Percentiles rank a stretch among this genome's conserved stretches.
These are phyloP conservation scores for Aphodius granarius DNA, from an alignment of 2,888 invertebrate species.

Conservation along the genomic window DNA sequence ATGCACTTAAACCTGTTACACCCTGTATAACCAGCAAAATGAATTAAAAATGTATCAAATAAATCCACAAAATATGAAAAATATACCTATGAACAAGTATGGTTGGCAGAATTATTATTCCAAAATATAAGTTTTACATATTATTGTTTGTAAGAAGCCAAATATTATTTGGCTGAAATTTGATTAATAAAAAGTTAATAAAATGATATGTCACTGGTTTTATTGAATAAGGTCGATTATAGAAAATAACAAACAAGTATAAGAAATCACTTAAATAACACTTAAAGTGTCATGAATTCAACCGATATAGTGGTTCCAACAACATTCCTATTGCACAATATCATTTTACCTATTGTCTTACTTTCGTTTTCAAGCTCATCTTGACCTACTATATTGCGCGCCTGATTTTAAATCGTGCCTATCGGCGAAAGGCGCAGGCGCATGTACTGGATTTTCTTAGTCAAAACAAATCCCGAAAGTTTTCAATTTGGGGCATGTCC, in stretches of 20 bases:
- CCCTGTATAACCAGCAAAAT: too few species aligned
- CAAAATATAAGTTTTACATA: too few species aligned
- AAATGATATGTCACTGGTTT: too few species aligned
- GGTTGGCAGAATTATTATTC: too few species aligned
- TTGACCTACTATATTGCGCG: conserved; percentile 19
- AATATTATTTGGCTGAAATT: too few species aligned
- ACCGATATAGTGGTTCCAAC: background rate
- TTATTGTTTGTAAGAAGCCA: too few species aligned
- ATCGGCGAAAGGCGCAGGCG: background rate
- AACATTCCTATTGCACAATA: background rate
- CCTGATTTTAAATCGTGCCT: background rate
- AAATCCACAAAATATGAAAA: too few species aligned
- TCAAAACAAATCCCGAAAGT: conserved; percentile 2
- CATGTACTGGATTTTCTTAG: background rate
- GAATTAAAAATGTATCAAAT: too few species aligned
- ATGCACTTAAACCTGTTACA: too few species aligned
- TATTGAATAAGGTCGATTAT: background rate
- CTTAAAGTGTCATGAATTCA: background rate
- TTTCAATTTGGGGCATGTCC: background rate
- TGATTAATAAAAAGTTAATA: too few species aligned
- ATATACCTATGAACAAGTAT: too few species aligned
- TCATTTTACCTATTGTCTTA: conserved; percentile 10
- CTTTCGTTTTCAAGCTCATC: conserved; percentile 19
- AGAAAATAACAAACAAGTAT: background rate
- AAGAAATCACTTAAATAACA: background rate